Evolutionary conservation across 2,797 vertebrate genomes (phyloP).

Genomic region (Catharus ustulatus): DNA sequence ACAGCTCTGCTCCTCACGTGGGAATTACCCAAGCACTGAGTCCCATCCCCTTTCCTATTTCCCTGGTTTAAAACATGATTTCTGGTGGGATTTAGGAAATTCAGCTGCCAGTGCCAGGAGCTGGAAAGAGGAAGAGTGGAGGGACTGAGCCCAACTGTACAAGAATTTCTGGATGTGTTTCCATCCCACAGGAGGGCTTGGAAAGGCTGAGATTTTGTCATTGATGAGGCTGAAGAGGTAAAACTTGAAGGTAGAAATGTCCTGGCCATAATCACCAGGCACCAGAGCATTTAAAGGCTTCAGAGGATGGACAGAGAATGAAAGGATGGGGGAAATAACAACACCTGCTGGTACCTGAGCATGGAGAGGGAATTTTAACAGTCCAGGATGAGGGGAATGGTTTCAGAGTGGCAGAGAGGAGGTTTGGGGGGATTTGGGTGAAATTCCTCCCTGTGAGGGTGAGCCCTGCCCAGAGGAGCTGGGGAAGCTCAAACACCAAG

Average conservation of each 20-base stretch:
- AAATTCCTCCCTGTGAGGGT: neutral
- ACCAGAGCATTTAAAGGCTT: neutral
- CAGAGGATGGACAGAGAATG: neutral
- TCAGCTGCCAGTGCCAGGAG: neutral
- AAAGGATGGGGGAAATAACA: neutral
- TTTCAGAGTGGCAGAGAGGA: neutral
- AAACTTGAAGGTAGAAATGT: neutral
- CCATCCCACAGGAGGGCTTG: fast-evolving
- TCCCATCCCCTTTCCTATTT: neutral
- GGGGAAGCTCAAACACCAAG: neutral
- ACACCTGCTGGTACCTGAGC: neutral
- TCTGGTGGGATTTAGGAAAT: neutral
- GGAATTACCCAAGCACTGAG: neutral
- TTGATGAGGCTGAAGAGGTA: neutral
- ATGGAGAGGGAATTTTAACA: neutral
- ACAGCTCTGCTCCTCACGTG: neutral
- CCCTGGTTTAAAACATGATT: neutral
- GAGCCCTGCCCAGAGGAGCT: neutral
- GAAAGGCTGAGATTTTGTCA: neutral
- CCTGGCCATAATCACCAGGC: neutral
- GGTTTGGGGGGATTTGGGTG: neutral
- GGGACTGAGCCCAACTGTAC: neutral
- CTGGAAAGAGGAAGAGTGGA: neutral
- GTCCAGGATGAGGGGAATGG: fast-evolving
- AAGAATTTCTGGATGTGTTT: neutral